Conservation (phyloP, 1,140 invertebrate species). For the Spodoptera frugiperda region DNA sequence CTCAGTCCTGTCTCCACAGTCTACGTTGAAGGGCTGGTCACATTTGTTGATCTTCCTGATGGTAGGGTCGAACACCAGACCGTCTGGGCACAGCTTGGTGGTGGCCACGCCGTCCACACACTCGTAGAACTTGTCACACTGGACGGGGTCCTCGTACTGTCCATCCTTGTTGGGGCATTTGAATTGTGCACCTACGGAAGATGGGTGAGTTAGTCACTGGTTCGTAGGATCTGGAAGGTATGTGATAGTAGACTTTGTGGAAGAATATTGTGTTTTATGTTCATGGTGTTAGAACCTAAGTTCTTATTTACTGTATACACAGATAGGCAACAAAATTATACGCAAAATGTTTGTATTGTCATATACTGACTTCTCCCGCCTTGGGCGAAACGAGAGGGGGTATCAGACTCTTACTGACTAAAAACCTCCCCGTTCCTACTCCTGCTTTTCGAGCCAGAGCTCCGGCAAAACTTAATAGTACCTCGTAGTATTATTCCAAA, state of each 20-base stretch:
- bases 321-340: too few relatives aligned
- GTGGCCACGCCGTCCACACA: constrained; percentile 91
- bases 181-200: constrained; percentile 88
- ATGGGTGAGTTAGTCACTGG: background rate
- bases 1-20: constrained; percentile 94
- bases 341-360: too few relatives aligned
- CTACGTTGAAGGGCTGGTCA: constrained; percentile 96
- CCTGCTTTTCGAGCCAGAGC: too few relatives aligned
- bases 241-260: constrained; percentile 2
- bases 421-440: too few relatives aligned
- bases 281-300: too few relatives aligned
- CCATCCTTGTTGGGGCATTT: constrained; percentile 92
- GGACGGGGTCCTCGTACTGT: constrained; percentile 91
- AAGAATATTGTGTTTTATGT: background rate
- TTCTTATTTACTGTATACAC: too few relatives aligned
- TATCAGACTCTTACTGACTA: too few relatives aligned
- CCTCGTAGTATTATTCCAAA: too few relatives aligned
- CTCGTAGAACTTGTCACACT: constrained; percentile 95
- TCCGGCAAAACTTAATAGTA: too few relatives aligned
- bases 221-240: background rate
- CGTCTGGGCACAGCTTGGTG: constrained; percentile 93
- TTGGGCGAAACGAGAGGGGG: too few relatives aligned
- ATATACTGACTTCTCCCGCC: too few relatives aligned
- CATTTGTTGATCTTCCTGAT: constrained; percentile 95
- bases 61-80: constrained; percentile 93